Base-by-base conservation (phyloP, 2,113 vertebrate species). In the Guaruba guarouba region DNA sequence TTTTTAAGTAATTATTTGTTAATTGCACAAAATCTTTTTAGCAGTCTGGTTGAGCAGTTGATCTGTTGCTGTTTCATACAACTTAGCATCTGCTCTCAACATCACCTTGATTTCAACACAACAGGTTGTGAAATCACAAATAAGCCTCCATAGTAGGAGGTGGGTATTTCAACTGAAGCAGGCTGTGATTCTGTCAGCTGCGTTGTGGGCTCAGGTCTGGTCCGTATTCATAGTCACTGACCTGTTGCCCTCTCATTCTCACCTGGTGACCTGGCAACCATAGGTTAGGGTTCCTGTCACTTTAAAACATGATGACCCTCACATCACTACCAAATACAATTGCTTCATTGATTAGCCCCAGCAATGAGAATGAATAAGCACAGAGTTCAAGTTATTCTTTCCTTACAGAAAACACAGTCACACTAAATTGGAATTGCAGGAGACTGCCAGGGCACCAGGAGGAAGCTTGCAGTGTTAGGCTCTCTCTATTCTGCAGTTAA, bases 321-420 rank as follows among this genome's bases (percentile, higher is more conserved):
- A 48, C 78, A 83, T 49, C 55, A 75, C 41, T 35, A 48, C 37
- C 84, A 84, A 91, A 46, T 61, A 97, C 86, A 95, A 69, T 69
- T 70, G 73, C 78, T 90, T 93, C 79, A 88, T 93, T 95, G 92
- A 95, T 82, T 31, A 82, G 69, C 46, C n/a, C 46, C 62, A 85
- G 74, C 64, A 87, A 22, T n/a, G 29, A 79, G 69, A 91, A 78
- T 80, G 64, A 92, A 95, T 82, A 67, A 88, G 54, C 29, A 35
- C 35, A 76, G 79, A 83, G 43, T 52, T 71, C 3, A 8, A 82
- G 48, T 51, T 67, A 54, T 44, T 52, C 28, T 96, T 82, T 35
- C 35, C 28, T 95, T 96, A 81, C 95, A 96, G 94, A 86, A 92
- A 94, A 95, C 46, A 0, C 20, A 54, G 89, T 93, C 94, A 93